phyloP scores from a whole-genome alignment of 2,113 vertebrate genomes.

The Etia nguti region DNA sequence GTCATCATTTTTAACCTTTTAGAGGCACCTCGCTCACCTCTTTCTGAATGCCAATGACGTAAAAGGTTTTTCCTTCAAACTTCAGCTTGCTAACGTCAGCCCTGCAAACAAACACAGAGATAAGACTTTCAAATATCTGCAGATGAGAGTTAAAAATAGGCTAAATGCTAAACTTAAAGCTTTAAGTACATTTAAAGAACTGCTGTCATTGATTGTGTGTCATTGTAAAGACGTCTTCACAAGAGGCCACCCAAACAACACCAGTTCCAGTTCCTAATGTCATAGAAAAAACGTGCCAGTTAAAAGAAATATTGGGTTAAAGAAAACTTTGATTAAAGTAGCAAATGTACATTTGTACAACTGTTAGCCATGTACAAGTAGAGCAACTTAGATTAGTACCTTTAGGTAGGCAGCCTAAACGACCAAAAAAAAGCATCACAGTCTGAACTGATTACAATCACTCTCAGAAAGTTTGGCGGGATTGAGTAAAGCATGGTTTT shows the following conservation, averaged over 20 bases:
- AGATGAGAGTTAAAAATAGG: not conserved
- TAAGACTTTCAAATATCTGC: not conserved
- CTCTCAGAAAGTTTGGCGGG: not conserved
- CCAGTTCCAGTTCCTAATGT: not conserved
- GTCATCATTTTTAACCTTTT: not conserved
- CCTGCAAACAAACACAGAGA: constrained; percentile 70
- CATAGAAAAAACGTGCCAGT: not conserved
- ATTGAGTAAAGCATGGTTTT: not conserved
- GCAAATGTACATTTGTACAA: not conserved
- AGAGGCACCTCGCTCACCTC: constrained; percentile 75
- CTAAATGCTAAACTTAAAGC: not conserved
- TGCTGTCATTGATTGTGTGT: not conserved
- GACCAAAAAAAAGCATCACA: not conserved
- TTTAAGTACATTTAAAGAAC: not conserved
- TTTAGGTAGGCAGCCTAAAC: not conserved
- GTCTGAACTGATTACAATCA: not conserved
- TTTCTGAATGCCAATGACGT: constrained; percentile 91
- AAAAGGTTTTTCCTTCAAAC: constrained; percentile 98
- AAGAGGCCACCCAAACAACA: not conserved
- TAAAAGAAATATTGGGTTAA: not conserved
- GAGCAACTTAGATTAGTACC: not conserved
- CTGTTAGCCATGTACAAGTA: not conserved
- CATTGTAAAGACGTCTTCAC: not conserved
- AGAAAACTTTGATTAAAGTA: not conserved
- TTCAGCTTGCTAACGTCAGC: constrained; percentile 94